A percentile compares a stretch with the other conserved stretches of the same genome.
Conservation (phyloP, 2,888 invertebrate genomes). For the Agrotis ipsilon region DNA sequence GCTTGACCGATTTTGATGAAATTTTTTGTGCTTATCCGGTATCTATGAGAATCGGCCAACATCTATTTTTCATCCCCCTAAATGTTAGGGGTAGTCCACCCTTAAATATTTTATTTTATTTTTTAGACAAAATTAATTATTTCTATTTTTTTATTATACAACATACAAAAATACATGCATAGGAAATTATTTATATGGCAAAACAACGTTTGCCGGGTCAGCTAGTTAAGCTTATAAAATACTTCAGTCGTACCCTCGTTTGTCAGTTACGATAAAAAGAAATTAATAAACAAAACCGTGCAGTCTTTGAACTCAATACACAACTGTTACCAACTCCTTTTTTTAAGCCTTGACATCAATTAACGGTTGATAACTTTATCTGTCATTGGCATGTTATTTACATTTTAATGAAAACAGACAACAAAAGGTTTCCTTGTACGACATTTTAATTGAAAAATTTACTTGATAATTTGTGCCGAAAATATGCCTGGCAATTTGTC, state of each 20-base stretch:
- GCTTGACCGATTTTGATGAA: too few species aligned
- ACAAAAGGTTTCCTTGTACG: slow-evolving; percentile 36
- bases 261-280: background rate
- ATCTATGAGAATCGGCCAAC: too few species aligned
- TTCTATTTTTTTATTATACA: too few species aligned
- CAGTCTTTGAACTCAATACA: slow-evolving; percentile 3
- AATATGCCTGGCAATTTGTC: too few species aligned
- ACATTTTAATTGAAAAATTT: slow-evolving; percentile 12
- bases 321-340: slow-evolving; percentile 8
- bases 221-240: background rate
- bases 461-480: background rate
- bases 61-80: too few species aligned
- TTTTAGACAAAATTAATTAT: too few species aligned
- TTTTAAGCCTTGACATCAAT: slow-evolving; percentile 40
- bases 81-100: too few species aligned
- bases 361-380: slow-evolving; percentile 39
- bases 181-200: too few species aligned
- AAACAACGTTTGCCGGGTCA: too few species aligned
- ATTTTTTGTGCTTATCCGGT: too few species aligned
- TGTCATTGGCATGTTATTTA: slow-evolving; percentile 40
- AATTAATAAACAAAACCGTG: background rate
- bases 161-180: too few species aligned
- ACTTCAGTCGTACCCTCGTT: background rate
- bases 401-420: slow-evolving; percentile 24
- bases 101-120: too few species aligned